Base-by-base conservation (phyloP, 2,797 vertebrate genomes). In the Enoplosus armatus region DNA sequence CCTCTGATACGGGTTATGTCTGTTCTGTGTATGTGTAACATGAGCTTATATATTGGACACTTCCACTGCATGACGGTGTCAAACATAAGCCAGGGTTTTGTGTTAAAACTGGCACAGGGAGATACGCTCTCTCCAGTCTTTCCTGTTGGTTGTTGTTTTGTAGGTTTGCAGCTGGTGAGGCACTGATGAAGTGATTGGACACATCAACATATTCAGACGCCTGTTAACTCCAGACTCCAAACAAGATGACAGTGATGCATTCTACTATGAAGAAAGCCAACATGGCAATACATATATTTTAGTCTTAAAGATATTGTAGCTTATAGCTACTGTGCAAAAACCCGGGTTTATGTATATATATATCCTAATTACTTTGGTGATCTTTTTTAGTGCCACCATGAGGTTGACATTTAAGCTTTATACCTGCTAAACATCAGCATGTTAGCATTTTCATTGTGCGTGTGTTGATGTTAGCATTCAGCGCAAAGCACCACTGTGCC, bases 11-110 rank as follows among this genome's bases (percentile, higher is more conserved):
- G 14, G n/a, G 8, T 55, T 8, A 37, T 27, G 50, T 62, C 20
- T 45, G 5, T n/a, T 9, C 26, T 20, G n/a, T 26, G 9, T 15
- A 43, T 60, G 50, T 29, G 22, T 54, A 74, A 81, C 33, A 47
- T 8, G 37, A 61, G 35, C 11, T 33, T 8, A 47, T 22, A 41
- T 35, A 51, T 18, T 66, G 29, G 5, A 59, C 35, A 50, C 24
- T 12, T 48, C 16, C 56, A 50, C 31, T 33, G 26, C 16, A 10
- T 6, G 1, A 48, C 15, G 0, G 24, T 4, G 66, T 85, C 70
- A 78, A 75, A 53, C 56, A 81, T 75, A 45, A 75, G 12, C 61
- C 72, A 74, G 41, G n/a, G 45, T 20, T 48, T 41, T 41, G 37
- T 62, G 75, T 70, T 63, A 68, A n/a, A 55, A 69, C 35, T 24